Conservation (phyloP, 1,140 invertebrate genomes). For the Polypedilum vanderplanki region DNA sequence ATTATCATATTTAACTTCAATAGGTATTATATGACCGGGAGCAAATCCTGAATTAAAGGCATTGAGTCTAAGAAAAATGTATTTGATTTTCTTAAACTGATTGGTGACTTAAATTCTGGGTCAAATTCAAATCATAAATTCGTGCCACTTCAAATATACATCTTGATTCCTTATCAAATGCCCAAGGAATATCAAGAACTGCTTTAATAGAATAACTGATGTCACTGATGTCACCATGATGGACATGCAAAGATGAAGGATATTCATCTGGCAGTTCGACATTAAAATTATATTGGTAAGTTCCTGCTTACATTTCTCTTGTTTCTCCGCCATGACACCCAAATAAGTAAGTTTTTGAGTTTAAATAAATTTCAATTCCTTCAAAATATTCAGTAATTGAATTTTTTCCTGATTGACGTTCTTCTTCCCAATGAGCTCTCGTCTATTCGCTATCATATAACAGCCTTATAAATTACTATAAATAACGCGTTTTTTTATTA, state of each 20-base stretch:
- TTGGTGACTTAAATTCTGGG: not conserved
- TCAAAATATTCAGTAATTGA: not conserved
- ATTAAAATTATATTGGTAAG: not conserved
- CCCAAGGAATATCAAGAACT: slow-evolving; percentile 1
- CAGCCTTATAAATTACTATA: not conserved
- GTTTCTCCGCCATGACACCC: not conserved
- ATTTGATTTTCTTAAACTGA: not conserved
- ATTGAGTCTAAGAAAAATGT: not conserved
- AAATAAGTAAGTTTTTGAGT: not conserved
- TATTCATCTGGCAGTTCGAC: not conserved
- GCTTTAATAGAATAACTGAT: not conserved
- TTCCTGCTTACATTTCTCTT: not conserved
- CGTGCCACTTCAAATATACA: not conserved
- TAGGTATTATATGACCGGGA: not conserved
- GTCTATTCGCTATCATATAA: not conserved
- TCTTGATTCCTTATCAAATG: not conserved
- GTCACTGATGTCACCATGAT: not conserved
- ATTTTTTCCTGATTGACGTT: not conserved
- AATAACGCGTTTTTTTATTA: too few relatives aligned
- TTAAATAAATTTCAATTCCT: not conserved
- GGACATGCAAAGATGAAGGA: not conserved
- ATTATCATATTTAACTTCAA: not conserved
- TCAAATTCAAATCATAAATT: not conserved
- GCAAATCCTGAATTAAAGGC: not conserved
- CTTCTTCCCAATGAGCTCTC: not conserved